These are phyloP conservation scores for Tachyglossus aculeatus DNA, from an alignment of 2,797 vertebrate genomes.

Conservation along the genomic window DNA sequence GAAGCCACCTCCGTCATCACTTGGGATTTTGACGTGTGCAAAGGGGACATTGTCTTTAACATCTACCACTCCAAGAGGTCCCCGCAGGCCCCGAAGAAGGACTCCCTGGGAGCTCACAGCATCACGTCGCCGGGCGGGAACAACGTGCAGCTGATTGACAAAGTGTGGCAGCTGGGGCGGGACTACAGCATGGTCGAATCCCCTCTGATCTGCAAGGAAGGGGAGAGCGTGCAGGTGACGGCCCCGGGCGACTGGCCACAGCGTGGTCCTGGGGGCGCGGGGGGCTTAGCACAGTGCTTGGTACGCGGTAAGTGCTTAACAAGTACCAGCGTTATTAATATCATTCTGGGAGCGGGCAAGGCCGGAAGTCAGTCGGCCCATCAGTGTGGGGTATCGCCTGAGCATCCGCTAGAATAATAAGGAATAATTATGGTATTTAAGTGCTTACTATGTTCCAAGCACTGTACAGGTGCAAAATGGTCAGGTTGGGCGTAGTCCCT, in stretches of 20 bases:
- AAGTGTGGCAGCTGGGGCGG: conserved; percentile 89
- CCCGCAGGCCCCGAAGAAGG: conserved; percentile 90
- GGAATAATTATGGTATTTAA: no score
- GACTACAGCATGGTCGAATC: conserved; percentile 99
- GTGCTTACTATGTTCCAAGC: no score
- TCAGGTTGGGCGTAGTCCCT: no score
- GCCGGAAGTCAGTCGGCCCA: no score
- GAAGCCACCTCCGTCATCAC: conserved; percentile 96
- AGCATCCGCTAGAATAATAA: no score
- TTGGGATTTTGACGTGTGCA: conserved; percentile 98
- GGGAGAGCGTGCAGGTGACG: conserved; percentile 95
- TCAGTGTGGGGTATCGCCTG: no score
- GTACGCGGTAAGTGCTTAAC: no score
- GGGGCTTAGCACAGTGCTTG: no score
- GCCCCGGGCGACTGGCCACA: fast-evolving
- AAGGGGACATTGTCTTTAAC: conserved; percentile 95
- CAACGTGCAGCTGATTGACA: conserved; percentile 95
- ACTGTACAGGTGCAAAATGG: no score
- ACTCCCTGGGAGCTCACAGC: conserved; percentile 87
- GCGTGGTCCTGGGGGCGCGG: fast-evolving
- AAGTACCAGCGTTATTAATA: no score
- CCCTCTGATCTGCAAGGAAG: conserved; percentile 92
- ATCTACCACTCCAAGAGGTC: conserved; percentile 96
- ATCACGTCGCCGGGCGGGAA: conserved; percentile 90
- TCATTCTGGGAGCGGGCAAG: no score